Evolutionary conservation across 2,113 vertebrate genomes (phyloP).

Genomic region (Prietella phreatophila): DNA sequence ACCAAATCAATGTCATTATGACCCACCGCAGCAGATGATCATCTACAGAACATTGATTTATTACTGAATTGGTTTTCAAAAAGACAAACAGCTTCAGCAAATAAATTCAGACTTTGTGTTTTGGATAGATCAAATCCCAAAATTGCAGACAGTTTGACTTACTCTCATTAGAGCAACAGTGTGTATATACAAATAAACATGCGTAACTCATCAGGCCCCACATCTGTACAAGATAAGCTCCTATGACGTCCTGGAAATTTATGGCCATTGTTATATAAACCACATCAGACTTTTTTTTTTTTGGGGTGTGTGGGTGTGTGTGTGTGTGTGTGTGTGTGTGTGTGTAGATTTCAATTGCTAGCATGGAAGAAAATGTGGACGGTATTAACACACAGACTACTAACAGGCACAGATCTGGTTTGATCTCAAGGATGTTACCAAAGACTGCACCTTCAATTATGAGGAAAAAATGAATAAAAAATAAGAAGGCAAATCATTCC

Average conservation of each 20-base stretch:
- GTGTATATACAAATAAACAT: constrained; percentile 39
- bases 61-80: not conserved
- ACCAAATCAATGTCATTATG: not conserved
- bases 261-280: constrained; percentile 26
- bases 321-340: too few relatives aligned
- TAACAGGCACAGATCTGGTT: constrained; percentile 17
- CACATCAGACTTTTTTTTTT: not conserved
- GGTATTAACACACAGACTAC: constrained; percentile 30
- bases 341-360: not conserved
- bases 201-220: constrained; percentile 26
- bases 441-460: not conserved
- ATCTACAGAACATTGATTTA: not conserved
- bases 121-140: not conserved
- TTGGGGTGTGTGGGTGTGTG: too few relatives aligned
- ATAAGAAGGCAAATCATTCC: not conserved
- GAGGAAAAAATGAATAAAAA: not conserved
- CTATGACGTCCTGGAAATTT: constrained; percentile 40
- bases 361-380: constrained; percentile 10
- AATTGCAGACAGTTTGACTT: constrained; percentile 26
- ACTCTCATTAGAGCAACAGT: not conserved
- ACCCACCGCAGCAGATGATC: not conserved
- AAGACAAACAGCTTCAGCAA: not conserved
- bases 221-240: constrained; percentile 41
- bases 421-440: not conserved
- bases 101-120: not conserved